phyloP scores from a whole-genome alignment of 2,113 vertebrate genomes.

The Thryonomys swinderianus region DNA sequence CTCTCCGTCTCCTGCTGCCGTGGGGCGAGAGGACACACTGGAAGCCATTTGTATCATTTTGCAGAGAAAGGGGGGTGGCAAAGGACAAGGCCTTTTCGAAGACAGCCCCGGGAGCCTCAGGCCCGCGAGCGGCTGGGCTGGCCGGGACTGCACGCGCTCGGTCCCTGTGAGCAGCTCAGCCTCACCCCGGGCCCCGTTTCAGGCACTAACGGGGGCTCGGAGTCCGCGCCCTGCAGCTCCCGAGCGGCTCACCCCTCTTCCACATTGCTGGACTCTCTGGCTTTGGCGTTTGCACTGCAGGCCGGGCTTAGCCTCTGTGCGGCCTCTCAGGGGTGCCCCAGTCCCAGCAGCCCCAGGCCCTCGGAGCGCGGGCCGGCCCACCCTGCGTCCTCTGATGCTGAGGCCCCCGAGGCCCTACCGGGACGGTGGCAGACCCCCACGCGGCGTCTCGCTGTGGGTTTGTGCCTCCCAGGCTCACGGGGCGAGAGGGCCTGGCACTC shows the following conservation, averaged over 20 bases:
- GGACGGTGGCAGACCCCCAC: neutral
- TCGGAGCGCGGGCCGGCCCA: neutral
- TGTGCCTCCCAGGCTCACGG: neutral
- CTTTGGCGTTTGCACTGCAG: neutral
- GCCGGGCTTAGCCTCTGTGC: neutral
- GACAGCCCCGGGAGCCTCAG: slow-evolving; percentile 35
- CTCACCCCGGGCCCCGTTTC: neutral
- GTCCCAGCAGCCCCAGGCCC: neutral
- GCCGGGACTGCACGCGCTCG: neutral
- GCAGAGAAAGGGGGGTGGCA: slow-evolving; percentile 64
- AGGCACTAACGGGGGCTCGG: neutral
- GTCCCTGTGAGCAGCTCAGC: neutral
- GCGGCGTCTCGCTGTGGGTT: neutral
- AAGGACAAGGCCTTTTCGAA: slow-evolving; percentile 63
- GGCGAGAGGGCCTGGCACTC: neutral
- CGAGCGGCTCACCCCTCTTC: slow-evolving; percentile 20
- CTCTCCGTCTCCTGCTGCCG: slow-evolving; percentile 46
- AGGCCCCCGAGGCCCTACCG: neutral
- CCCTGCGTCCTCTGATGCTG: neutral
- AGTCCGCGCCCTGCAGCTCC: neutral
- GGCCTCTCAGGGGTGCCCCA: neutral
- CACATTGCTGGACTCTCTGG: neutral
- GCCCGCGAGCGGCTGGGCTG: neutral
- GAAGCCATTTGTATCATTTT: slow-evolving; percentile 73
- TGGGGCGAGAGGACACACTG: slow-evolving; percentile 55